Conservation (phyloP, 2,888 invertebrate species). For the Euplexia lucipara region DNA sequence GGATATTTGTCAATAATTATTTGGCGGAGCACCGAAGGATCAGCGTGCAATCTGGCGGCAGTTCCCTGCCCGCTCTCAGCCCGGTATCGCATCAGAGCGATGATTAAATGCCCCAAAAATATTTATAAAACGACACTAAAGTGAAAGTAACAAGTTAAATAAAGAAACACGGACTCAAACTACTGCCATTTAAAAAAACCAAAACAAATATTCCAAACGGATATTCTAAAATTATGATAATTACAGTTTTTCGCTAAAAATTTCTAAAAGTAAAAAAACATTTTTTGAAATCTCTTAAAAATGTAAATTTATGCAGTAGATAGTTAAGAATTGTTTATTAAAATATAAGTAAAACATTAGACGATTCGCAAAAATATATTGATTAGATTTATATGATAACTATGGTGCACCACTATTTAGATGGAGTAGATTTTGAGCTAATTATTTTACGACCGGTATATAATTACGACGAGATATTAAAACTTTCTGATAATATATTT, state of each 20-base stretch:
- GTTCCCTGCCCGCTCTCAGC: slow-evolving; percentile 89
- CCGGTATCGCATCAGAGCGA: slow-evolving; percentile 90
- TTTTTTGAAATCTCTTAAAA: slow-evolving; percentile 65
- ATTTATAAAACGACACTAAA: slow-evolving; percentile 55
- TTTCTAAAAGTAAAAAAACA: slow-evolving; percentile 50
- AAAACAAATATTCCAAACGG: slow-evolving; percentile 61
- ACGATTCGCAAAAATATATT: slow-evolving; percentile 80
- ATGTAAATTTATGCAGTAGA: slow-evolving; percentile 82
- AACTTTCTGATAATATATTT: slow-evolving; percentile 79
- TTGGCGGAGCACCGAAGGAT: slow-evolving; percentile 91
- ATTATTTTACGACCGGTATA: slow-evolving; percentile 66
- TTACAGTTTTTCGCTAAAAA: slow-evolving; percentile 62
- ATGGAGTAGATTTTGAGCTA: slow-evolving; percentile 76
- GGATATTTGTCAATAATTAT: slow-evolving; percentile 92
- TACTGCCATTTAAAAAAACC: slow-evolving; percentile 74
- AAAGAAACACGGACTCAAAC: slow-evolving; percentile 58
- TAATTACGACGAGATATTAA: slow-evolving; percentile 60
- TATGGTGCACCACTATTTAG: slow-evolving; percentile 88
- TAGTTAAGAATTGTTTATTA: slow-evolving; percentile 77
- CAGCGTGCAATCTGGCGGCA: slow-evolving; percentile 90
- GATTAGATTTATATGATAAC: slow-evolving; percentile 78
- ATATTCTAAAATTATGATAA: slow-evolving; percentile 57
- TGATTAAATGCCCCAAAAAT: slow-evolving; percentile 79
- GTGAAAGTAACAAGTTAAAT: slow-evolving; percentile 50
- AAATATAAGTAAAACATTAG: slow-evolving; percentile 73